phyloP scores from a whole-genome alignment of 2,888 invertebrate genomes.

The Tuta absoluta region DNA sequence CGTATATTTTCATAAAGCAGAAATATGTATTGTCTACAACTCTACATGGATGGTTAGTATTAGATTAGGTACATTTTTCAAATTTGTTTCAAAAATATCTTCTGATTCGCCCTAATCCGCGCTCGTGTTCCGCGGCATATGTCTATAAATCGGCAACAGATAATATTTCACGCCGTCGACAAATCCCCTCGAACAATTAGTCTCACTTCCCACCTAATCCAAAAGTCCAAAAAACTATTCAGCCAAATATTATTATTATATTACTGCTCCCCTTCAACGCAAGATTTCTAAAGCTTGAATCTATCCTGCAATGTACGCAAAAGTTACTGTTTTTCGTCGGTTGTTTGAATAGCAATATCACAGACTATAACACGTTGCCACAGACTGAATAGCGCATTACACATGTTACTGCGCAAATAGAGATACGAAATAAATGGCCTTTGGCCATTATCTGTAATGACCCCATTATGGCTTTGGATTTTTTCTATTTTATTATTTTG shows the following conservation, averaged over 20 bases:
- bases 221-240: neutral
- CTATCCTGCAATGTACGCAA: neutral
- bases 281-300: neutral
- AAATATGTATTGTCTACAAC: too few species aligned
- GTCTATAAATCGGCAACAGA: conserved; percentile 49
- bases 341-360: neutral
- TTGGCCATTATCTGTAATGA: conserved; percentile 64
- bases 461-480: conserved; percentile 56
- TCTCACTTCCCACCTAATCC: neutral
- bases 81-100: neutral
- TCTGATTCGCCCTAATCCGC: neutral
- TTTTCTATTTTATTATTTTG: conserved; percentile 44
- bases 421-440: conserved; percentile 72
- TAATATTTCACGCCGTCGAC: conserved; percentile 73
- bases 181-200: conserved; percentile 61
- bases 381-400: conserved; percentile 52
- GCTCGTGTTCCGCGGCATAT: conserved; percentile 27
- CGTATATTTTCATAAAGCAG: too few species aligned
- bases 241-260: neutral
- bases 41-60: too few species aligned
- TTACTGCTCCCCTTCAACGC: neutral
- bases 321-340: neutral
- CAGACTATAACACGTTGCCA: conserved; percentile 28
- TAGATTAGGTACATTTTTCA: neutral
- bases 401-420: conserved; percentile 72